Evolutionary conservation across 2,888 invertebrate species (phyloP), one percentile per base, ranked within the genome.

Genomic region (Metellina segmentata): DNA sequence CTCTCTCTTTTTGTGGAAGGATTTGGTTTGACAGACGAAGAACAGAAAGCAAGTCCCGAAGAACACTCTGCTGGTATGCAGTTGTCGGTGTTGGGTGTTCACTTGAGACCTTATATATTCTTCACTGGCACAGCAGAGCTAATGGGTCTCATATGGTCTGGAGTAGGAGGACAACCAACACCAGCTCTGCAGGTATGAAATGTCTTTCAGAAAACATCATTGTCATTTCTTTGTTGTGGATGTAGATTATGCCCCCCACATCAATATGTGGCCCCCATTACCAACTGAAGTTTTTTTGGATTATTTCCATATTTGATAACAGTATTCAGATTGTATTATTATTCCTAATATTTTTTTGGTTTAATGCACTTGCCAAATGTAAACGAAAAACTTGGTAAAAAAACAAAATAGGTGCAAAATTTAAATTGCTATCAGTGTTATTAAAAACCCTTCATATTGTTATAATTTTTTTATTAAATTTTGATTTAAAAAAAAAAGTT

Each of bases 131-230:
- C 97, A 94, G 96, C 97, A 0, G 97, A 98, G 94, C 95, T 98
- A 1, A 97, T 98, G 97, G 96, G 97, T 0, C 97, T 98, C 94
- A 97, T 98, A 0, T 98, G 97, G 97, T 97, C 97, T 61, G 98
- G 98, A 0, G 97, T 97, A 0, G 97, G 97, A 0, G 97, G 97
- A 0, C 97, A 97, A 83, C 96, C 96, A 79, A 97, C 97, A 0
- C 96, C 97, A 0, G 98, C 97, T 0, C 96, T 97, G 94, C 97
- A 96, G 95, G 96, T 96, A 93, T 83, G 11, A 11, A 49, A 11
- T 51, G 51, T 71, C n/a, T 69, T 77, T 77, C 34, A 48, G 6
- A 48, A 20, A 20, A 74, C 11, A 74, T 74, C 19, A n/a, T 74
- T n/a, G 19, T 69, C 70, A 69, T n/a, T 69, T 16, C n/a, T 69